Evolutionary conservation across 1,140 invertebrate species (phyloP).

Genomic region (Trialeurodes vaporariorum): DNA sequence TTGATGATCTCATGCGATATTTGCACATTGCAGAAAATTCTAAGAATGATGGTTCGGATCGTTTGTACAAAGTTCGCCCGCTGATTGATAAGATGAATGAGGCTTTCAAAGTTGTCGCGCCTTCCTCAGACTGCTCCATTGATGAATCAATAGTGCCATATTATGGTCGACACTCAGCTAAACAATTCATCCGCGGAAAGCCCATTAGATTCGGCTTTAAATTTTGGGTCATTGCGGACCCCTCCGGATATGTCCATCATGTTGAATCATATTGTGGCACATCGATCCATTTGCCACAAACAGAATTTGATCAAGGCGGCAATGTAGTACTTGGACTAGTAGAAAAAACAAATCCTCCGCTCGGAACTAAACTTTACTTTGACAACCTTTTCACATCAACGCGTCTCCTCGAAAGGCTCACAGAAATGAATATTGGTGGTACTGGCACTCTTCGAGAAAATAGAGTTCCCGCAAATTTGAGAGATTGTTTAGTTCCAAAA

Average conservation of each 20-base stretch:
- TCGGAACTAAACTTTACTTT: no score
- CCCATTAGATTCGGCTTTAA: constrained; percentile 38
- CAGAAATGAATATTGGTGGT: constrained; percentile 6
- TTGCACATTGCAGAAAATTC: constrained; percentile 17
- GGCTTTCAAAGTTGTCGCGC: no score
- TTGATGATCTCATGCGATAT: constrained; percentile 16
- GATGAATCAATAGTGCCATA: constrained; percentile 41
- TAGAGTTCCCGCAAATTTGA: no score
- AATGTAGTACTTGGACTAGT: constrained; percentile 9
- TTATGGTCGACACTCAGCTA: constrained; percentile 36
- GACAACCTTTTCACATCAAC: constrained; percentile 11
- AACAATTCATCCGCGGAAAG: constrained; percentile 38
- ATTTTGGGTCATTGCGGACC: constrained; percentile 26
- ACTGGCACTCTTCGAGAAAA: constrained; percentile 9
- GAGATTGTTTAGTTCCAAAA: no score
- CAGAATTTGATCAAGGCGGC: constrained; percentile 8
- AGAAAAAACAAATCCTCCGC: no score
- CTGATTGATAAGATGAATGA: constrained; percentile 16
- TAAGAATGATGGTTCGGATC: constrained; percentile 14
- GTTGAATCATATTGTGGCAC: constrained; percentile 15
- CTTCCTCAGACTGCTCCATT: no score
- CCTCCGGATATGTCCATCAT: constrained; percentile 11
- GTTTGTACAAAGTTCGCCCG: constrained; percentile 18
- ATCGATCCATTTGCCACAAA: background rate
- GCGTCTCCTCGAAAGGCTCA: background rate